Base-by-base conservation (phyloP, 2,888 invertebrate genomes). In the Scrobipalpa costella region DNA sequence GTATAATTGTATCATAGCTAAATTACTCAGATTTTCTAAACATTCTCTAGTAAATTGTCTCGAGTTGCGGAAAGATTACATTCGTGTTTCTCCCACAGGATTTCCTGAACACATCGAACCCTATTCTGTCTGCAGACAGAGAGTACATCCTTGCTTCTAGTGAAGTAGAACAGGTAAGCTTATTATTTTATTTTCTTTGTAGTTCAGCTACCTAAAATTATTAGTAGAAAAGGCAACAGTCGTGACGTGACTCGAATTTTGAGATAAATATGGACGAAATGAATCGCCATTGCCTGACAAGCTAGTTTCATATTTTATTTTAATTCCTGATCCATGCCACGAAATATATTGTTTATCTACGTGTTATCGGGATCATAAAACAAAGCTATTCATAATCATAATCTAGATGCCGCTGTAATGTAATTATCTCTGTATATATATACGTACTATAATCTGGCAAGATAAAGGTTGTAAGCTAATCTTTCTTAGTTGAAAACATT, bases 51-150 rank as follows among this genome's bases (percentile, higher is more conserved):
- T 27, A 27, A 27, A 2, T 27, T 27, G 27, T 27, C 27, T 3
- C 27, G 5, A 40, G 1, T 9, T 40, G 40, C 27, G 50, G 21
- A 52, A 8, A 19, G 8, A 3, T 13, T 52, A 52, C 27, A 52
- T 8, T 34, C 0, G 0, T 7, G 6, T 57, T 19, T 17, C 38
- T 27, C 13, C 13, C 7, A 47, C 59, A 59, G 59, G 44, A 44
- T n/a, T 17, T 27, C 62, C 72, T 92, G 64, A 86, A 89, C 68
- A 91, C 91, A 0, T 79, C 71, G 13, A 86, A 79, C 63, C 90
- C 92, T 0, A 83, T 88, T 47, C 73, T 92, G n/a, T 92, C 92
- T 1, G 85, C 85, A 0, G 92, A 92, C 57, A 80, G 85, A 66
- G 64, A 68, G 7, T 92, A 77, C 63, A 87, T 92, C 63, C 74